Percentiles rank a stretch among this genome's conserved stretches.
phyloP scores from a whole-genome alignment of 1,140 invertebrate species.

The Trichogramma pretiosum region DNA sequence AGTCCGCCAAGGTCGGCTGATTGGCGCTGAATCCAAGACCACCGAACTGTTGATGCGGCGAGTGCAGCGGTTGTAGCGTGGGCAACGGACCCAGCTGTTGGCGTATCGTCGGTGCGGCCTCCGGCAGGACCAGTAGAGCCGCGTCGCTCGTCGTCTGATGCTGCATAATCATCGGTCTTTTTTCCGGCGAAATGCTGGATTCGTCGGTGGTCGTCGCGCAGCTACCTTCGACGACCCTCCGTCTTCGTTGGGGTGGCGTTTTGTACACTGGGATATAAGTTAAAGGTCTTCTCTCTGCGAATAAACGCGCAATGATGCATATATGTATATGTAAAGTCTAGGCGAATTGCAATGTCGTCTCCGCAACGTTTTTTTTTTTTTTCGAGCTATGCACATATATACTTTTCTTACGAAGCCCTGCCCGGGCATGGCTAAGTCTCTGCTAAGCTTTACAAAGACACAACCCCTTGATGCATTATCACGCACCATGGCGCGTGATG shows the following conservation, averaged over 20 bases:
- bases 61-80: constrained; percentile 23
- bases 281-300: constrained; percentile 45
- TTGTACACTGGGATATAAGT: constrained; percentile 50
- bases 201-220: constrained; percentile 17
- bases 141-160: not conserved
- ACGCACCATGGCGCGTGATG: too few relatives aligned
- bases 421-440: too few relatives aligned
- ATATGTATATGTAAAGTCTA: too few relatives aligned
- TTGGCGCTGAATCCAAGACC: constrained; percentile 26
- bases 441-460: too few relatives aligned
- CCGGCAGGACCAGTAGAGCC: constrained; percentile 2
- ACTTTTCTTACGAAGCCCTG: too few relatives aligned
- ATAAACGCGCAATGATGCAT: too few relatives aligned
- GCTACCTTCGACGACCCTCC: constrained; percentile 35
- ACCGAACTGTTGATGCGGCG: not conserved
- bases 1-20: constrained; percentile 36
- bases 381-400: too few relatives aligned
- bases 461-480: too few relatives aligned
- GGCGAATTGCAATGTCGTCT: too few relatives aligned
- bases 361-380: too few relatives aligned
- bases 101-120: constrained; percentile 28
- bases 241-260: constrained; percentile 47
- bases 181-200: constrained; percentile 26
- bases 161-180: constrained; percentile 34
- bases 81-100: too few relatives aligned